These are phyloP conservation scores for Nephila pilipes DNA, from an alignment of 1,140 invertebrate genomes.

Conservation along the genomic window DNA sequence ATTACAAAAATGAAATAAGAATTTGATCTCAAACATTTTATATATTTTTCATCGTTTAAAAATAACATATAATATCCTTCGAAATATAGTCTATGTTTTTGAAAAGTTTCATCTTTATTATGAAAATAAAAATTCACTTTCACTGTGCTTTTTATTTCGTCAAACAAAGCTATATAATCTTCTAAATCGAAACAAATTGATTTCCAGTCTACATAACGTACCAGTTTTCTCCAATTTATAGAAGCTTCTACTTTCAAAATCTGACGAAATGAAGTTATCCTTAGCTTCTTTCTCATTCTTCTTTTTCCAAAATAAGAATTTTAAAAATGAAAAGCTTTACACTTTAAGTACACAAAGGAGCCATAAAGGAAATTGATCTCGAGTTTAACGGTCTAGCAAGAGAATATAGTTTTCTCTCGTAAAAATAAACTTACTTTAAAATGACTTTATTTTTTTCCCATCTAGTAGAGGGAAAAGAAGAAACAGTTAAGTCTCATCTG, in stretches of 20 bases:
- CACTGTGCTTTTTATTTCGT: no score
- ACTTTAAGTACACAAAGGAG: constrained; percentile 1
- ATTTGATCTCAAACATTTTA: no score
- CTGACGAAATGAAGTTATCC: not conserved
- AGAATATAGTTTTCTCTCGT: not conserved
- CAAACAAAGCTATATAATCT: no score
- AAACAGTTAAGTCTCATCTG: not conserved
- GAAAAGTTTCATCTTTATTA: no score
- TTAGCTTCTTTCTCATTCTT: not conserved
- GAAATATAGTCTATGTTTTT: no score
- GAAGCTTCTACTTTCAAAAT: not conserved
- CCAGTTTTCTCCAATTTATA: not conserved
- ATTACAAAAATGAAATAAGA: no score
- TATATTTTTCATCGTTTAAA: no score
- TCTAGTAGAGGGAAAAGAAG: not conserved
- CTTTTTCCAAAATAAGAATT: not conserved
- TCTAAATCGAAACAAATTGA: not conserved
- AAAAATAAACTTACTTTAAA: not conserved
- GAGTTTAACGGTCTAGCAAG: not conserved
- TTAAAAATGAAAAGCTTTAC: not conserved
- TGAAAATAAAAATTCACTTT: no score
- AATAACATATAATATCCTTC: no score
- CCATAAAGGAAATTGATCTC: constrained; percentile 8
- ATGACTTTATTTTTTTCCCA: not conserved
- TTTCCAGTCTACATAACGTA: not conserved